Conservation (phyloP, 2,888 invertebrate species). For the Pyrrhosoma nymphula region DNA sequence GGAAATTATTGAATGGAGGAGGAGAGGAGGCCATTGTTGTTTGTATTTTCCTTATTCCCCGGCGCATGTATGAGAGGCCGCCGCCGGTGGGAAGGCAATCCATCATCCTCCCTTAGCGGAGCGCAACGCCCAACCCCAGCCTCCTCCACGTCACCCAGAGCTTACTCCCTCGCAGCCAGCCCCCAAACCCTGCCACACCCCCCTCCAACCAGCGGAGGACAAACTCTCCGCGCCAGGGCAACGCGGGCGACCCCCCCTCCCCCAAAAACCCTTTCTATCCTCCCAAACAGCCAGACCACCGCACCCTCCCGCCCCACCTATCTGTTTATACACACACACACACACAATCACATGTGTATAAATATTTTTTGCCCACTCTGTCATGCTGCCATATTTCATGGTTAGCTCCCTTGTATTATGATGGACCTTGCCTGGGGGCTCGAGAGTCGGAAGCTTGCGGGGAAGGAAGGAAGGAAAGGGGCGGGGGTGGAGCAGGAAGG, state of each 20-base stretch:
- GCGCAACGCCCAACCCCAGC: neutral
- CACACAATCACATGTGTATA: neutral
- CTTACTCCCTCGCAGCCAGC: neutral
- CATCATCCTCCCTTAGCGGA: constrained; percentile 34
- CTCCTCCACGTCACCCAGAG: neutral
- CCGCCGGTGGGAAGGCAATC: constrained; percentile 39
- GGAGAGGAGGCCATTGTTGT: constrained; percentile 24
- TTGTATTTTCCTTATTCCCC: constrained; percentile 10
- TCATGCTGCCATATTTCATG: constrained; percentile 61
- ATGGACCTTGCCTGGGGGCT: constrained; percentile 41
- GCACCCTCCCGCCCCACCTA: constrained; percentile 14
- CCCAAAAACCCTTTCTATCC: too few relatives aligned
- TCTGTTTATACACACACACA: constrained; percentile 19
- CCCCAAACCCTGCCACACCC: neutral
- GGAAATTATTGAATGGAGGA: constrained; percentile 41
- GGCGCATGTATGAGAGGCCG: neutral
- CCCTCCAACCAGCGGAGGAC: too few relatives aligned
- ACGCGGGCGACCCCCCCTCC: too few relatives aligned
- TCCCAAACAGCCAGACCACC: neutral
- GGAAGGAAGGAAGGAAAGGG: neutral
- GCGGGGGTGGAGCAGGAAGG: neutral
- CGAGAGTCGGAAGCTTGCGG: neutral
- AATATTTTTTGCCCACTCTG: constrained; percentile 60
- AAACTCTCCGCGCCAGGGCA: too few relatives aligned
- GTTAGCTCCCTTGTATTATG: constrained; percentile 63